Percentiles rank a stretch among this genome's conserved stretches.
Evolutionary conservation across 2,113 vertebrate species (phyloP).

Genomic region (Sceloporus tristichus): DNA sequence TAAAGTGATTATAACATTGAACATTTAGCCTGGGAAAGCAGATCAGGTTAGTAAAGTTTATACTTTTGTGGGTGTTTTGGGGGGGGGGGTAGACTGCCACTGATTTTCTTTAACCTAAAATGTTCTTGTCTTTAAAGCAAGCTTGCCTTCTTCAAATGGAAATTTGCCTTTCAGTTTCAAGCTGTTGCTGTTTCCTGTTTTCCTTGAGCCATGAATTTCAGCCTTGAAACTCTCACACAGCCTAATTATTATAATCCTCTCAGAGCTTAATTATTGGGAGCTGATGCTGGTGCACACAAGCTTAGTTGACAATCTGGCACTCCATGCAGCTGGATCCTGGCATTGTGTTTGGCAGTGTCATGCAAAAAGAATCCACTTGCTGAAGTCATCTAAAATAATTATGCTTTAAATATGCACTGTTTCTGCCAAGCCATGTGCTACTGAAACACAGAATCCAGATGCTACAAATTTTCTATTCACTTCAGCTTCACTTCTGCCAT

Average conservation of each 20-base stretch:
- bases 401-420: conserved; percentile 42
- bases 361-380: conserved; percentile 49
- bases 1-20: neutral
- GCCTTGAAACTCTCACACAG: neutral
- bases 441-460: conserved; percentile 44
- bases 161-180: conserved; percentile 14
- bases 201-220: conserved; percentile 7
- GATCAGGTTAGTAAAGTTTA: neutral
- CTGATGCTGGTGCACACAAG: neutral
- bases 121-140: neutral
- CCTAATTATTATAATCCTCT: neutral
- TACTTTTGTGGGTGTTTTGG: neutral
- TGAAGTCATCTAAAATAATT: conserved; percentile 61
- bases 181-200: neutral
- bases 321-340: conserved; percentile 45
- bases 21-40: neutral
- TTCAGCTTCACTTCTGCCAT: conserved; percentile 34
- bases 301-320: conserved; percentile 5
- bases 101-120: neutral
- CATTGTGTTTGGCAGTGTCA: conserved; percentile 43
- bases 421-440: conserved; percentile 43
- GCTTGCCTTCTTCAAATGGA: neutral
- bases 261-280: conserved; percentile 25
- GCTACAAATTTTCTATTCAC: conserved; percentile 48
- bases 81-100: too few relatives aligned